These are phyloP conservation scores for Anabas testudineus DNA, from an alignment of 2,797 vertebrate genomes.

Conservation along the genomic window DNA sequence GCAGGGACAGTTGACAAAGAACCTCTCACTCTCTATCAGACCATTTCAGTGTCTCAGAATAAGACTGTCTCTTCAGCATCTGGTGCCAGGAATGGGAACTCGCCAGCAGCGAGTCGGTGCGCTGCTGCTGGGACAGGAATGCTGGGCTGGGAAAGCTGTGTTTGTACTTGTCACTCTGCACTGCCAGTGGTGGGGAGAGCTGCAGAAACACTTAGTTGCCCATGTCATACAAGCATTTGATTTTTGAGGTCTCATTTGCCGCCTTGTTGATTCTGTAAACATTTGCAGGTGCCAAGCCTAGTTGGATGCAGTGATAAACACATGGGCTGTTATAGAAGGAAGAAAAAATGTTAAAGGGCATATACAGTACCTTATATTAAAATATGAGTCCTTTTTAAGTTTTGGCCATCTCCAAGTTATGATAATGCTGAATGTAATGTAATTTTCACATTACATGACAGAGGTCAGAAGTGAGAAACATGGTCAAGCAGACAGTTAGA, in stretches of 20 bases:
- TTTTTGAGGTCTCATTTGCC: conserved; percentile 82
- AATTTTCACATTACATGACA: too few relatives aligned
- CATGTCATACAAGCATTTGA: conserved; percentile 76
- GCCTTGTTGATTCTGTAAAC: conserved; percentile 84
- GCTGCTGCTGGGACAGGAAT: conserved; percentile 62
- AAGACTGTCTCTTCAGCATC: conserved; percentile 57
- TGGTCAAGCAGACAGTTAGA: too few relatives aligned
- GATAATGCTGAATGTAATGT: too few relatives aligned
- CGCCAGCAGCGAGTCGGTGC: conserved; percentile 34
- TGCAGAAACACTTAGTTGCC: conserved; percentile 71
- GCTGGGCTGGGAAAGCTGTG: conserved; percentile 64
- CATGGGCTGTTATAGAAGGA: conserved; percentile 28
- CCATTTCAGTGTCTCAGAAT: conserved; percentile 19
- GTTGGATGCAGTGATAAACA: conserved; percentile 79
- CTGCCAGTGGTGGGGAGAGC: conserved; percentile 64
- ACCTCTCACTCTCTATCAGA: conserved; percentile 48
- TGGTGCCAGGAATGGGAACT: conserved; percentile 43
- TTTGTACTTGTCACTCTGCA: conserved; percentile 85
- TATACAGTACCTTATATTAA: neutral
- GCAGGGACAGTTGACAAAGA: conserved; percentile 39
- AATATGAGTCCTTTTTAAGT: neutral
- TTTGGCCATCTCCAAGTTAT: neutral
- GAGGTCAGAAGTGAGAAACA: too few relatives aligned
- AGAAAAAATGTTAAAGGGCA: conserved; percentile 60
- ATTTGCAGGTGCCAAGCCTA: conserved; percentile 77